These are phyloP conservation scores for Oreonectes daqikongensis DNA, from an alignment of 2,797 vertebrate genomes.

Conservation along the genomic window DNA sequence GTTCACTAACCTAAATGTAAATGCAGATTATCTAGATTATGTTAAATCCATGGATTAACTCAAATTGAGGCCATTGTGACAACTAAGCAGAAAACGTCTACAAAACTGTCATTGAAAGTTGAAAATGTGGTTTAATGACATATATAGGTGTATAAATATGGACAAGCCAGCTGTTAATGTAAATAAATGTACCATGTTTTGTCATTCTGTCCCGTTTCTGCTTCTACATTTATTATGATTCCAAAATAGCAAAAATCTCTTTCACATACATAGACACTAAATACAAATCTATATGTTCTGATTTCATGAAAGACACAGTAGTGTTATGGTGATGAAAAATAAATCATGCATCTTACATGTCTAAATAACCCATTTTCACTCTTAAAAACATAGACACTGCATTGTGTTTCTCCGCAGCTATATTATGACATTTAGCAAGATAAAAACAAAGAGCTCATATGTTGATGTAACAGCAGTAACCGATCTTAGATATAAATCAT, in stretches of 20 bases:
- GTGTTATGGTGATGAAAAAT: slow-evolving; percentile 14
- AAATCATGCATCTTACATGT: slow-evolving; percentile 28
- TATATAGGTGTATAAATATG: neutral
- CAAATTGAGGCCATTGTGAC: slow-evolving; percentile 32
- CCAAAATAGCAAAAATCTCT: slow-evolving; percentile 31
- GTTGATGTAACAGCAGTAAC: neutral
- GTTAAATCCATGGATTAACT: slow-evolving; percentile 31
- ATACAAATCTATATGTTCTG: slow-evolving; percentile 27
- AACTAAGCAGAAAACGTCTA: slow-evolving; percentile 5
- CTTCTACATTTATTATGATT: slow-evolving; percentile 38
- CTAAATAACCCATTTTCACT: neutral
- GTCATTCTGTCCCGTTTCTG: neutral
- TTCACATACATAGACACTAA: slow-evolving; percentile 28
- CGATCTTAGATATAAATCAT: neutral
- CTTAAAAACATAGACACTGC: slow-evolving; percentile 6
- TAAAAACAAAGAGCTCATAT: slow-evolving; percentile 8
- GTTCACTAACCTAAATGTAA: slow-evolving; percentile 17
- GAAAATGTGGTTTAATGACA: neutral
- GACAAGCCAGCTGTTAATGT: neutral
- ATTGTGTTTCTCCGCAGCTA: neutral
- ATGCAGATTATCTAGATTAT: slow-evolving; percentile 37
- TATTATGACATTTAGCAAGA: slow-evolving; percentile 13
- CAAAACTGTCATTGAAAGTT: neutral
- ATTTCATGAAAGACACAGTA: slow-evolving; percentile 15
- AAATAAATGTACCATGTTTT: neutral